A percentile compares a stretch with the other conserved stretches of the same genome.
Evolutionary conservation across 2,888 invertebrate genomes (phyloP).

Genomic region (Syrista parreyssii): DNA sequence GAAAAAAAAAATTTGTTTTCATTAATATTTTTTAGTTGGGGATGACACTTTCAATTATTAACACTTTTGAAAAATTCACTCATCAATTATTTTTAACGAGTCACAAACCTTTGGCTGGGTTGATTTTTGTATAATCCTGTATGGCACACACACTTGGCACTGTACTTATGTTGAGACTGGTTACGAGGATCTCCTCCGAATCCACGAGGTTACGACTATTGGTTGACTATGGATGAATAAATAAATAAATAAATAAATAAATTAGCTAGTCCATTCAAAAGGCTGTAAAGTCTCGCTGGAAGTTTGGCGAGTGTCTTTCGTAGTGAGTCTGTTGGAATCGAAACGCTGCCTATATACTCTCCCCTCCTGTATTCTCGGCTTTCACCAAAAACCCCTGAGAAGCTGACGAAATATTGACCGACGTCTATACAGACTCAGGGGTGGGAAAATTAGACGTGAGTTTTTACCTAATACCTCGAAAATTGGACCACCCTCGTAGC

Average conservation of each 20-base stretch:
- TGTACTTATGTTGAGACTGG: slow-evolving; percentile 16
- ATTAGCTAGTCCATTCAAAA: not conserved
- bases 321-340: slow-evolving; percentile 57
- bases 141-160: slow-evolving; percentile 62
- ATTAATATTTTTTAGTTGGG: not conserved
- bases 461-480: not conserved
- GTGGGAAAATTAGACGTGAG: not conserved
- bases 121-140: slow-evolving; percentile 17
- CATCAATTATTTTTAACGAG: slow-evolving; percentile 7
- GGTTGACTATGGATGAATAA: slow-evolving; percentile 4
- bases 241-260: slow-evolving; percentile 21
- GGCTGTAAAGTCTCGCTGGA: slow-evolving; percentile 10
- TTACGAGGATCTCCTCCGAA: not conserved
- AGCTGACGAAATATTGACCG: not conserved
- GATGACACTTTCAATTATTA: not conserved
- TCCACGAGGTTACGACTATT: not conserved
- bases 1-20: not conserved
- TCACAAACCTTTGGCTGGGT: slow-evolving; percentile 34
- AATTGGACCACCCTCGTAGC: not conserved
- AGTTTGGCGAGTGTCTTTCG: slow-evolving; percentile 54
- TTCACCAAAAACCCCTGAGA: slow-evolving; percentile 57
- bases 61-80: slow-evolving; percentile 11
- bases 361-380: slow-evolving; percentile 58
- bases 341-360: slow-evolving; percentile 63
- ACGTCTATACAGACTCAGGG: not conserved